Evolutionary conservation across 2,113 vertebrate species (phyloP).

Genomic region (Zosterops japonicus): DNA sequence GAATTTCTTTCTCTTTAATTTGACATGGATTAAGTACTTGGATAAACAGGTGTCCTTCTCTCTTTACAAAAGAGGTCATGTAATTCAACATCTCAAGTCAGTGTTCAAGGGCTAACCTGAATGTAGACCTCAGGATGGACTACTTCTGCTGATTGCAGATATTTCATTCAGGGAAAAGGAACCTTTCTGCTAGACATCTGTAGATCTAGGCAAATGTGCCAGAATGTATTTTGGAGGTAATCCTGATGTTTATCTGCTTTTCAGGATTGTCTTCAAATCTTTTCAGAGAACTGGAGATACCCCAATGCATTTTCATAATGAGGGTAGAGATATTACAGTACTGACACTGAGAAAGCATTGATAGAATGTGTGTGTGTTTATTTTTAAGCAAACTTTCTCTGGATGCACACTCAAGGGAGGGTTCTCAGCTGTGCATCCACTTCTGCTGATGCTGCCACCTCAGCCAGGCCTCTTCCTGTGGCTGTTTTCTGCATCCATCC

Average conservation of each 20-base stretch:
- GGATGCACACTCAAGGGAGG: fast-evolving
- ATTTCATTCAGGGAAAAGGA: not conserved
- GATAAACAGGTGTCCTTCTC: not conserved
- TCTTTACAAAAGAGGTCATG: not conserved
- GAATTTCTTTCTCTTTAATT: not conserved
- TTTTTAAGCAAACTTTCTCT: not conserved
- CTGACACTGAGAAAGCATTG: not conserved
- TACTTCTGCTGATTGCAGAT: not conserved
- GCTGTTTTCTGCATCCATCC: not conserved
- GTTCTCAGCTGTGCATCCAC: not conserved
- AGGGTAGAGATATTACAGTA: not conserved
- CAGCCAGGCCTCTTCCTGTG: not conserved
- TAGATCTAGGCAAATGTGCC: not conserved
- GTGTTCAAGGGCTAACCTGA: not conserved
- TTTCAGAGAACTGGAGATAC: not conserved
- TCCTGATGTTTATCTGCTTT: not conserved
- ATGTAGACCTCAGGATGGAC: not conserved
- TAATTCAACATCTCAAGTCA: not conserved
- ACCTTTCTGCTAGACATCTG: not conserved
- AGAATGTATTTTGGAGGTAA: not conserved
- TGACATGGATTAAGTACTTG: not conserved
- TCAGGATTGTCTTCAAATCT: not conserved
- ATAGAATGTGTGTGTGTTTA: not conserved
- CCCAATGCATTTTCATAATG: not conserved
- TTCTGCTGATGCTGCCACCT: not conserved